Evolutionary conservation across 2,888 invertebrate genomes (phyloP).

Genomic region (Drosophila koepferae): DNA sequence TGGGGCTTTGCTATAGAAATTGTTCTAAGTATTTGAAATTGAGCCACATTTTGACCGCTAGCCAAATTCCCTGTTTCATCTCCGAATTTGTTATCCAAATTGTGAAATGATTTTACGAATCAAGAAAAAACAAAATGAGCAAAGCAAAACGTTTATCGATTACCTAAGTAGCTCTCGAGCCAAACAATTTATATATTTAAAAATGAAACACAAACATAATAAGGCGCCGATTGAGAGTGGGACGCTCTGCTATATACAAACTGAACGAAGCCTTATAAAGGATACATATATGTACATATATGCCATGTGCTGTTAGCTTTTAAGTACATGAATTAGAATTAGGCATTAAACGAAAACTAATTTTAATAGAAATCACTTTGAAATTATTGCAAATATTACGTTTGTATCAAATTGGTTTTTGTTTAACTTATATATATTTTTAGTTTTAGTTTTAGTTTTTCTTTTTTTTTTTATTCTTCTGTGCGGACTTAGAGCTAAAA

Average conservation of each 20-base stretch:
- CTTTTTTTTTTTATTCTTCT: conserved; percentile 27
- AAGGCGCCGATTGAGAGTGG: conserved; percentile 42
- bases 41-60: conserved; percentile 42
- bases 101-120: conserved; percentile 44
- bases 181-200: conserved; percentile 44
- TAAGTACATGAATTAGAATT: conserved; percentile 63
- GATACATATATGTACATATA: conserved; percentile 2
- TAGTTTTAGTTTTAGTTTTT: conserved; percentile 36
- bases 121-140: conserved; percentile 70
- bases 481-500: conserved; percentile 68
- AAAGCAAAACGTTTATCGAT: conserved; percentile 53
- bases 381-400: conserved; percentile 76
- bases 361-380: conserved; percentile 76
- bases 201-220: conserved; percentile 76
- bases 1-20: conserved; percentile 45
- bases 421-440: conserved; percentile 21
- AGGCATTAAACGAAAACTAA: conserved; percentile 65
- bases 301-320: conserved; percentile 37
- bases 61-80: conserved; percentile 75
- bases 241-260: conserved; percentile 73
- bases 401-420: conserved; percentile 38
- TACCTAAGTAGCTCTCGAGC: conserved; percentile 26
- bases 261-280: conserved; percentile 74
- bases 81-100: conserved; percentile 81
- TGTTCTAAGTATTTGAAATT: conserved; percentile 58